Evolutionary conservation across 2,113 vertebrate species (phyloP).

Genomic region (Brachionichthys hirsutus): DNA sequence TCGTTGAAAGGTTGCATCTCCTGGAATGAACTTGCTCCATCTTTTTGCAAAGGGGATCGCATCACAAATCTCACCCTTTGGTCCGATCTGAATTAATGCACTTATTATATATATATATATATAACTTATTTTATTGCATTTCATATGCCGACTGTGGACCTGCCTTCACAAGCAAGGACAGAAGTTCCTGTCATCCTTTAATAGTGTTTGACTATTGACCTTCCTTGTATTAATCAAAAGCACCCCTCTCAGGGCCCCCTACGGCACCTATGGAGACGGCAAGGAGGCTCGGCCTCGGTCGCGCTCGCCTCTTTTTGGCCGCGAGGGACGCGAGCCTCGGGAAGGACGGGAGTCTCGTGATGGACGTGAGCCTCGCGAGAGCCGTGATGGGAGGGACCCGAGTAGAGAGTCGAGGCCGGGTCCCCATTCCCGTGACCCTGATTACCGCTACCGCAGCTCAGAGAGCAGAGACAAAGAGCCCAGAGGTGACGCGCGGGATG

Average conservation of each 20-base stretch:
- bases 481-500: constrained; percentile 56
- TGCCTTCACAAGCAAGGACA: neutral
- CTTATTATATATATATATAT: too few species aligned
- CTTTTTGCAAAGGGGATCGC: neutral
- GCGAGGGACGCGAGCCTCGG: constrained; percentile 51
- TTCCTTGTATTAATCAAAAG: constrained; percentile 20
- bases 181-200: neutral
- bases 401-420: constrained; percentile 68
- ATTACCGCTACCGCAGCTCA: constrained; percentile 77
- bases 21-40: neutral
- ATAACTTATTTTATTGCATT: neutral
- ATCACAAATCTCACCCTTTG: neutral
- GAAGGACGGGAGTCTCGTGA: constrained; percentile 82
- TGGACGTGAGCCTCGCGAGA: constrained; percentile 65
- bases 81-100: neutral
- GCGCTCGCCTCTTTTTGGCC: constrained; percentile 78
- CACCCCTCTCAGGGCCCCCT: constrained; percentile 58
- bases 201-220: neutral
- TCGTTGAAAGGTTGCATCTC: neutral
- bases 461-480: constrained; percentile 77
- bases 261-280: constrained; percentile 67
- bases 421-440: constrained; percentile 79
- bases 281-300: constrained; percentile 75
- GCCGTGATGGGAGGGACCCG: constrained; percentile 68
- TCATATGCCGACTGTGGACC: neutral